Percentiles rank a stretch among this genome's conserved stretches.
phyloP scores from a whole-genome alignment of 2,888 invertebrate species.

The Coelogynopora nodosa region DNA sequence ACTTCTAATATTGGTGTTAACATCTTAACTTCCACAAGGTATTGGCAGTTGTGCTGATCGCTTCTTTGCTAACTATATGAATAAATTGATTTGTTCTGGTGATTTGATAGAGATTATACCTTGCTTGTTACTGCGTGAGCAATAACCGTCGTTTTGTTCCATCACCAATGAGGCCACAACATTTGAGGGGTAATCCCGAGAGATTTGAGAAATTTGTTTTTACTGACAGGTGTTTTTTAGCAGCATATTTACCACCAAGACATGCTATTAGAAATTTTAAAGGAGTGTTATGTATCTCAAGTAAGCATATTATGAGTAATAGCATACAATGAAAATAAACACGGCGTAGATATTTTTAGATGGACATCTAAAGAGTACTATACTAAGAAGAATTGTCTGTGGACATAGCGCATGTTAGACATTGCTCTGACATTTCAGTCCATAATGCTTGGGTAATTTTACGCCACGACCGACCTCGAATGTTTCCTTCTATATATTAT shows the following conservation, averaged over 20 bases:
- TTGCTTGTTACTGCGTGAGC: neutral
- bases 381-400: no score
- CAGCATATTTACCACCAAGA: constrained; percentile 34
- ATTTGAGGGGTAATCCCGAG: neutral
- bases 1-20: neutral
- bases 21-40: neutral
- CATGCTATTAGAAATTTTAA: neutral
- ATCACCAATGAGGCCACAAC: neutral
- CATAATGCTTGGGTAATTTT: no score
- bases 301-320: neutral
- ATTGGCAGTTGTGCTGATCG: neutral
- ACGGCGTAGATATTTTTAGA: no score
- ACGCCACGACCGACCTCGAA: no score
- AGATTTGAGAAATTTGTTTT: neutral
- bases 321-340: no score
- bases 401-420: no score
- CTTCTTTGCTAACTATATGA: neutral
- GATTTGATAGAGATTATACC: neutral
- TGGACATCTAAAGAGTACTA: no score
- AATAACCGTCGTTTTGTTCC: neutral
- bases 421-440: no score
- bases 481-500: no score
- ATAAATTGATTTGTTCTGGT: no score
- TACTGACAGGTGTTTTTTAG: neutral
- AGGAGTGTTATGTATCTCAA: neutral